Conservation (phyloP, 2,113 vertebrate genomes). For the Calonectris borealis region DNA sequence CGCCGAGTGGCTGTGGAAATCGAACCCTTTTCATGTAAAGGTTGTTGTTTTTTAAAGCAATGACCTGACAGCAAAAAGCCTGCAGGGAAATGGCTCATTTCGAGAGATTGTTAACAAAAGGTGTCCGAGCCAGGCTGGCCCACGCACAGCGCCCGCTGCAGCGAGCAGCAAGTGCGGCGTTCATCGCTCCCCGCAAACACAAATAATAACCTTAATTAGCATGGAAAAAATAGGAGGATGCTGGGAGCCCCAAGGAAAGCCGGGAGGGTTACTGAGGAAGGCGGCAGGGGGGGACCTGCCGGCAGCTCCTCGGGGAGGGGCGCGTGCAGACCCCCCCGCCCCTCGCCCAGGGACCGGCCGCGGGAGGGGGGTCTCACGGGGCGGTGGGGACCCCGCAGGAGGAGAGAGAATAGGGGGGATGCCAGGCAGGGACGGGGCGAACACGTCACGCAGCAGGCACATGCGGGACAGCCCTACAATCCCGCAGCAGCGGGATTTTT, state of each 20-base stretch:
- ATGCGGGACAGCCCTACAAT: rapidly evolving
- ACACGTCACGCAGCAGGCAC: rapidly evolving
- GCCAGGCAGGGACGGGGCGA: rapidly evolving
- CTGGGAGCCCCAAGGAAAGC: neutral
- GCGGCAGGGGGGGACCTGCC: rapidly evolving
- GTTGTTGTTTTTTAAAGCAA: neutral
- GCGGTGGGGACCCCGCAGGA: rapidly evolving
- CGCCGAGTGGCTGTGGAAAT: neutral
- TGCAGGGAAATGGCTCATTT: neutral
- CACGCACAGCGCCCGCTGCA: neutral
- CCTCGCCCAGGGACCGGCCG: rapidly evolving
- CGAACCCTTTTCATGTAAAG: neutral
- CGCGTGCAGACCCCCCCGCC: too few relatives aligned
- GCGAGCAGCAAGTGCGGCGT: neutral
- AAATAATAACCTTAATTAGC: neutral
- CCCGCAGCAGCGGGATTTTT: neutral
- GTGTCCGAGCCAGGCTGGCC: neutral
- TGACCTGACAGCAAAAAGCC: conserved; percentile 12
- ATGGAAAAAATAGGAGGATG: rapidly evolving
- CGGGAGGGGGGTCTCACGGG: neutral
- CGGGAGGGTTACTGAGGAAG: rapidly evolving
- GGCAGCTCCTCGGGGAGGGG: neutral
- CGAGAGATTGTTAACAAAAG: neutral
- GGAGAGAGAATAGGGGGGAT: neutral
- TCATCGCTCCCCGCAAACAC: neutral